Base-by-base conservation (phyloP, 2,797 vertebrate species). In the Euphonia xanthogaster region DNA sequence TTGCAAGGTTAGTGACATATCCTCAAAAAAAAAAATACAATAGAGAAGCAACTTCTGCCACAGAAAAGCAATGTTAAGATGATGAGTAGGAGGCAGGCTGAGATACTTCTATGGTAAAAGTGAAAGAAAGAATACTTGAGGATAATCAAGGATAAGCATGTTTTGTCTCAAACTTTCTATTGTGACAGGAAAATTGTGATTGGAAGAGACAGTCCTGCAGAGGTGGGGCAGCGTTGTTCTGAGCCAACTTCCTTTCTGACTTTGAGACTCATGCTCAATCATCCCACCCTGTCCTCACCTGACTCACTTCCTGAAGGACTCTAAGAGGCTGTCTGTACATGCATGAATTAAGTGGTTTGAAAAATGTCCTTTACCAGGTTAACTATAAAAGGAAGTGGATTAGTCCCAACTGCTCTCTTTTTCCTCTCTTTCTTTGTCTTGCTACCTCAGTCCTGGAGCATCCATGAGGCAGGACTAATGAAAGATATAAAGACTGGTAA, bases 211-310 rank as follows among this genome's bases (percentile, higher is more conserved):
- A 1, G 27, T 77, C 25, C 30, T 45, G 30, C 0, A 1, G 33
- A 65, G 12, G 7, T 31, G 12, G 27, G 10, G 19, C 22, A 35
- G 25, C 0, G 0, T 7, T 45, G 10, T 51, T 44, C 37, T 71
- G n/a, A 51, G 15, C 7, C 25, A 53, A 3, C 9, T 28, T 53
- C 25, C 27, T 28, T 71, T 66, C 23, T 33, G 14, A 45, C 25
- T 30, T 10, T 24, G 13, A 65, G 19, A 71, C 10, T 53, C 22
- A 33, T 17, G 15, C 22, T 71, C 53, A 31, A 2, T 17, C 21
- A 33, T 19, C 10, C 6, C 31, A 28, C 40, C 17, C 3, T 4
- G 5, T 27, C 25, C 24, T 45, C 13, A 7, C 51, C 45, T n/a
- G 37, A 47, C 25, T 77, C 15, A 20, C 6, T 35, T 58, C 15